Base-by-base conservation (phyloP, 2,797 vertebrate genomes). In the Crax fasciolata region DNA sequence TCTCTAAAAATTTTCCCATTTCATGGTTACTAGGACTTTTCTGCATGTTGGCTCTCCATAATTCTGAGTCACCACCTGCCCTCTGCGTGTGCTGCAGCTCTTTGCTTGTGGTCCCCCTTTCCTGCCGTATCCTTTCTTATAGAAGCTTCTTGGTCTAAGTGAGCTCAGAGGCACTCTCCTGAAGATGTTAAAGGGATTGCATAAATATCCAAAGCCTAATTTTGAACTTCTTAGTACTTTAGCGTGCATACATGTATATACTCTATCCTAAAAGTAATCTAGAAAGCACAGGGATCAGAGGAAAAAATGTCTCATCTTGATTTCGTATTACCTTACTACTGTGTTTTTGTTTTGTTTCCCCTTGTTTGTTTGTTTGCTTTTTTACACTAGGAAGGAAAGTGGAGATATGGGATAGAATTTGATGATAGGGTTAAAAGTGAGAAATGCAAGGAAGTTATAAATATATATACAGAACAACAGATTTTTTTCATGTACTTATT, bases 1-100 rank as follows among this genome's bases (percentile, higher is more conserved):
- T 74, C 3, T 74, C 23, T n/a, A 52, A 55, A 67, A 71, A 28
- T 11, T 2, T 17, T 7, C 23, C 4, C 0, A 10, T 65, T 82
- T 66, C 15, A 3, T 25, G 6, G 18, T 73, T 32, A 32, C 13
- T 24, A 6, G 3, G 38, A 9, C 10, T 82, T 72, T 46, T 78
- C 13, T 57, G 9, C 27, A 39, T 52, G 18, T 25, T 21, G 32
- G 6, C 15, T 84, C 17, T 23, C 15, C 70, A 10, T 54, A 68
- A 3, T 62, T 85, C 54, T 76, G 30, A 68, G 35, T 12, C 23
- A 68, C 18, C 19, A 49, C 5, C 8, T 83, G 10, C 3, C 49
- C 4, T 61, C n/a, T 59, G 9, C 2, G 2, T n/a, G 20, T 54
- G 27, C 46, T 70, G 5, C 0, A 1, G 1, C 3, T 32, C 35